A percentile compares a stretch with the other conserved stretches of the same genome.
Evolutionary conservation across 2,888 invertebrate species (phyloP).

Genomic region (Agrypnus murinus): DNA sequence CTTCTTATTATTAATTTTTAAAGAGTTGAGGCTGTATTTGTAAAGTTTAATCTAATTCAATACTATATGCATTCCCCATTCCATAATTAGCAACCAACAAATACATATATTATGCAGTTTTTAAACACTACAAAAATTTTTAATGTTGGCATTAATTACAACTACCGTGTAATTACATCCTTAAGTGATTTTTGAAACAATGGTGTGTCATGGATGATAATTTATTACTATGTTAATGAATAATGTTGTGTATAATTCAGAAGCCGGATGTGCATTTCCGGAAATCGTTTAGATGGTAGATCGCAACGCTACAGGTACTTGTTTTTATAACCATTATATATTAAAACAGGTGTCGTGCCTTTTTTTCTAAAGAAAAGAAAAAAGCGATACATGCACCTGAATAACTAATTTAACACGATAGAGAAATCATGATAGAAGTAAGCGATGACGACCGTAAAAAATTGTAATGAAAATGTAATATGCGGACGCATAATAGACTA

Average conservation of each 20-base stretch:
- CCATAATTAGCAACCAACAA: too few relatives aligned
- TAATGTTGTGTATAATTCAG: constrained; percentile 42
- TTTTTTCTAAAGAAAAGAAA: constrained; percentile 2
- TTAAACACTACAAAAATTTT: too few relatives aligned
- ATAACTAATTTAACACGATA: not conserved
- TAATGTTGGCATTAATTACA: constrained; percentile 15
- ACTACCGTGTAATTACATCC: constrained; percentile 18
- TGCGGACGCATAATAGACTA: too few relatives aligned
- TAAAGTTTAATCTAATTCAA: too few relatives aligned
- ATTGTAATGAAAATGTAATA: too few relatives aligned
- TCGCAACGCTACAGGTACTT: constrained; percentile 38
- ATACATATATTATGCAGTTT: too few relatives aligned
- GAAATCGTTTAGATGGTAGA: constrained; percentile 48
- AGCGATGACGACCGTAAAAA: too few relatives aligned
- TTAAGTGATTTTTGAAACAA: constrained; percentile 34
- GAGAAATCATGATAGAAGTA: too few relatives aligned
- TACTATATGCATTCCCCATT: too few relatives aligned
- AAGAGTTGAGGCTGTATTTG: too few relatives aligned
- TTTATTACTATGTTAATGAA: constrained; percentile 24
- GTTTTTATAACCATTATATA: constrained; percentile 22
- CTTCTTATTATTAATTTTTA: too few relatives aligned
- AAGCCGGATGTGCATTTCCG: constrained; percentile 51
- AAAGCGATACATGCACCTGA: constrained; percentile 41
- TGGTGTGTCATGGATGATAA: constrained; percentile 18
- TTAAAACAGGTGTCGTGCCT: constrained; percentile 38